These are phyloP conservation scores for Zaprionus lineosus DNA, from an alignment of 2,888 invertebrate genomes.

Conservation along the genomic window DNA sequence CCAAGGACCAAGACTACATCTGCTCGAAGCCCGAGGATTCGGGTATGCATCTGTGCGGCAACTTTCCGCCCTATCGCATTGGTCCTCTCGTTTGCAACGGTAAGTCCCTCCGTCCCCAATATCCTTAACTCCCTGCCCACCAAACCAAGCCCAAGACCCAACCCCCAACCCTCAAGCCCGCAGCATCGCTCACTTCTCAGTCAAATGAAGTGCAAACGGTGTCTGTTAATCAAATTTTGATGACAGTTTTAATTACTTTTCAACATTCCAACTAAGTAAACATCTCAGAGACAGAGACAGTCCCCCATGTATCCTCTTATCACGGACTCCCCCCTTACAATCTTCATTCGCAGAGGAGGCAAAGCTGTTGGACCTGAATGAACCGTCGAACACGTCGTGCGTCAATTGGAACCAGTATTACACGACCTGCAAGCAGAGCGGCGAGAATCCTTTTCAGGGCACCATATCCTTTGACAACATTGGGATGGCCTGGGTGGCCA, in stretches of 20 bases:
- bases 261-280: constrained; percentile 34
- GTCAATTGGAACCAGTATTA: constrained; percentile 99
- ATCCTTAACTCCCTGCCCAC: no score
- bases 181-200: constrained; percentile 6
- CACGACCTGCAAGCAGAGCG: constrained; percentile 95
- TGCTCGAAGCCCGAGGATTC: constrained; percentile 96
- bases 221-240: constrained; percentile 72
- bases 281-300: neutral
- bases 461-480: constrained; percentile 99
- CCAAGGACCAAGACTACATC: constrained; percentile 97
- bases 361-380: constrained; percentile 84
- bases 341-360: constrained; percentile 71
- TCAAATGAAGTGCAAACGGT: constrained; percentile 72
- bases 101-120: constrained; percentile 76
- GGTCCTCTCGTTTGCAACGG: constrained; percentile 90
- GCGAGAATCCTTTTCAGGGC: constrained; percentile 98
- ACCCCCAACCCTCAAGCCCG: neutral
- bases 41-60: constrained; percentile 95
- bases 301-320: neutral
- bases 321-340: neutral
- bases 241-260: constrained; percentile 69
- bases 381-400: constrained; percentile 90
- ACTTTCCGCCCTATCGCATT: constrained; percentile 91
- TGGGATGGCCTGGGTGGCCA: constrained; percentile 99
- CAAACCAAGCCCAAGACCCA: neutral